phyloP scores from a whole-genome alignment of 2,888 invertebrate genomes.

The Blastobasis lacticolella region DNA sequence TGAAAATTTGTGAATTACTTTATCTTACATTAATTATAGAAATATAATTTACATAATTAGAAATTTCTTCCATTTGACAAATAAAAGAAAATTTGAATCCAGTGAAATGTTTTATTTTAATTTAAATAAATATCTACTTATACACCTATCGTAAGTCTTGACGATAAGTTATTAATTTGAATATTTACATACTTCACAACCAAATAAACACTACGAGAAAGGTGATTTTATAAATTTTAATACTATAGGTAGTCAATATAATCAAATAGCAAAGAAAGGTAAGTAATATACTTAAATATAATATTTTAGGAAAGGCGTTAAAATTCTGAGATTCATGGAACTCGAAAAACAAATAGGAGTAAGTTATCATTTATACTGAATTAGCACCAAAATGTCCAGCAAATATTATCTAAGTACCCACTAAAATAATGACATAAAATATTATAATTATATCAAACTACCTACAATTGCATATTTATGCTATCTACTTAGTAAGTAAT shows the following conservation, averaged over 20 bases:
- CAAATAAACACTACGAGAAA: slow-evolving; percentile 4
- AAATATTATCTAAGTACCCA: slow-evolving; percentile 11
- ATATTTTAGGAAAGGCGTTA: too few relatives aligned
- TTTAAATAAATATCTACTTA: slow-evolving; percentile 11
- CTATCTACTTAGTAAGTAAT: background rate
- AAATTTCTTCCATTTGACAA: slow-evolving; percentile 28
- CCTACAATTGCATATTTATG: background rate
- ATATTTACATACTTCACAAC: slow-evolving; percentile 19
- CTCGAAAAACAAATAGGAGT: too few relatives aligned
- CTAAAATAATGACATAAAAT: background rate
- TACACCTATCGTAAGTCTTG: too few relatives aligned
- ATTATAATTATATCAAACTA: background rate
- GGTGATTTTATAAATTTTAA: background rate
- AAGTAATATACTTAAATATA: too few relatives aligned
- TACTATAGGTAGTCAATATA: too few relatives aligned
- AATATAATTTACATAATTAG: slow-evolving; percentile 5
- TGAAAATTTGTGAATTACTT: too few relatives aligned
- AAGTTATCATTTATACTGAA: slow-evolving; percentile 1
- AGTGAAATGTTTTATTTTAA: slow-evolving; percentile 26
- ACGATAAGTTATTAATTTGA: background rate
- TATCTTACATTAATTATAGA: too few relatives aligned
- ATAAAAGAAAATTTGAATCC: slow-evolving; percentile 24
- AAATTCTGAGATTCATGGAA: too few relatives aligned
- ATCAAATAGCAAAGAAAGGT: too few relatives aligned
- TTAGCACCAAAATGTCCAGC: slow-evolving; percentile 52